Percentiles rank a stretch among this genome's conserved stretches.
These are phyloP conservation scores for Drosophila sordidula DNA, from an alignment of 2,888 invertebrate species.

Conservation along the genomic window DNA sequence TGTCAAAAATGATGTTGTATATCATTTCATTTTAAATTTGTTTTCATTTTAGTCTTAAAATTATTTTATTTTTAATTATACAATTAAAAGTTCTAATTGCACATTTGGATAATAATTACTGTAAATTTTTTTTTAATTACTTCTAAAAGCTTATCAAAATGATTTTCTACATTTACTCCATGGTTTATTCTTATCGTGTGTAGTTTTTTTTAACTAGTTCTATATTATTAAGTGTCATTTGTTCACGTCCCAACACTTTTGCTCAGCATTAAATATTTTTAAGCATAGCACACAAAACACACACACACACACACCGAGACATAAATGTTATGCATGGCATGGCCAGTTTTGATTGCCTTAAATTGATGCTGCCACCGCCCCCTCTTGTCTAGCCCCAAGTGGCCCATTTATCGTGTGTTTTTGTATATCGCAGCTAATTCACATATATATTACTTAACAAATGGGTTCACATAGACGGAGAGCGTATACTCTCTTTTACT, in stretches of 20 bases:
- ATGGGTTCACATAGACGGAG: constrained; percentile 22
- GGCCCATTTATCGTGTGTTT: constrained; percentile 5
- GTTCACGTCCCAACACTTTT: constrained; percentile 7
- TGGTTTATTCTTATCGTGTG: neutral
- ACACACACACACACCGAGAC: constrained; percentile 2
- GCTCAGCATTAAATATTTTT: constrained; percentile 11
- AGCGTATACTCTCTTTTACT: constrained; percentile 17
- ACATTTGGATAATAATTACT: neutral
- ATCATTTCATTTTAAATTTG: too few relatives aligned
- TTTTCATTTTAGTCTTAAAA: too few relatives aligned
- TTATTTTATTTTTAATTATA: too few relatives aligned
- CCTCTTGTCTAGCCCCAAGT: constrained; percentile 1
- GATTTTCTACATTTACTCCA: neutral
- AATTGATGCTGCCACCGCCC: neutral
- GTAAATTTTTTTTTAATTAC: neutral
- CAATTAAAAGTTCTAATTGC: too few relatives aligned
- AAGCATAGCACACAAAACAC: constrained; percentile 7
- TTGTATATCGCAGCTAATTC: constrained; percentile 12
- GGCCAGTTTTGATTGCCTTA: constrained; percentile 22
- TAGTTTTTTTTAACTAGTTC: neutral
- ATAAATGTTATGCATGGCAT: constrained; percentile 46
- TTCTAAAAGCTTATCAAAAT: constrained; percentile 2
- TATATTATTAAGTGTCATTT: constrained; percentile 16
- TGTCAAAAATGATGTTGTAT: too few relatives aligned
- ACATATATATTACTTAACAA: constrained; percentile 15